A percentile compares a stretch with the other conserved stretches of the same genome.
Evolutionary conservation across 1,140 invertebrate genomes (phyloP).

Genomic region (Telenomus remus): DNA sequence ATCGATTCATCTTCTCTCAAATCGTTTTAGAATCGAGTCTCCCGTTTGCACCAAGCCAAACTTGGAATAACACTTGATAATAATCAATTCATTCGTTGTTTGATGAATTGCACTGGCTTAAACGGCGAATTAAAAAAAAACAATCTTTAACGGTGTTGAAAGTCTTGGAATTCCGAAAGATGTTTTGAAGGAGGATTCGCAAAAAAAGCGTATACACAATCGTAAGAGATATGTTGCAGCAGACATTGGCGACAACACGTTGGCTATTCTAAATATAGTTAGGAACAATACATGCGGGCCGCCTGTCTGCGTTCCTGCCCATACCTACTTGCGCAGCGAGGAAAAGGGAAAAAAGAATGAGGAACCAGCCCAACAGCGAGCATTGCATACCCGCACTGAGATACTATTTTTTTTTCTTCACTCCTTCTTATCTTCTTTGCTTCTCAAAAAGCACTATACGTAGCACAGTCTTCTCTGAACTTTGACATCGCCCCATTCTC

Average conservation of each 20-base stretch:
- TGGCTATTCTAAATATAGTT: conserved; percentile 62
- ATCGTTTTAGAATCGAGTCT: no score
- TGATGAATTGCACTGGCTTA: no score
- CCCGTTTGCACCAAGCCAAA: no score
- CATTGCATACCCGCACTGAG: conserved; percentile 24
- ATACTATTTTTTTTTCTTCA: conserved; percentile 34
- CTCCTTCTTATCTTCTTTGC: conserved; percentile 39
- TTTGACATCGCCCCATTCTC: not conserved
- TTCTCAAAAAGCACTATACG: conserved; percentile 33
- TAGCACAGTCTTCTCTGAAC: conserved; percentile 21
- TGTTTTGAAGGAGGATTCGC: conserved; percentile 29
- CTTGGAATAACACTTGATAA: no score
- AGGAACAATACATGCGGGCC: conserved; percentile 51
- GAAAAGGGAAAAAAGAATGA: conserved; percentile 30
- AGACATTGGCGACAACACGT: conserved; percentile 54
- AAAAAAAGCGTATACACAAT: conserved; percentile 36
- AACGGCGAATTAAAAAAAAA: no score
- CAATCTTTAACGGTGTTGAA: conserved; percentile 13
- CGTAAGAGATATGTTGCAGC: conserved; percentile 56
- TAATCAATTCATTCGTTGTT: no score
- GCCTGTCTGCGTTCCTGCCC: conserved; percentile 30
- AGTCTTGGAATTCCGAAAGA: conserved; percentile 39
- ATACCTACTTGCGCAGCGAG: conserved; percentile 44
- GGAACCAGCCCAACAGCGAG: conserved; percentile 28
- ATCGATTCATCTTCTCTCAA: not conserved